Base-by-base conservation (phyloP, 2,797 vertebrate species). In the Kryptopterus vitreolus region DNA sequence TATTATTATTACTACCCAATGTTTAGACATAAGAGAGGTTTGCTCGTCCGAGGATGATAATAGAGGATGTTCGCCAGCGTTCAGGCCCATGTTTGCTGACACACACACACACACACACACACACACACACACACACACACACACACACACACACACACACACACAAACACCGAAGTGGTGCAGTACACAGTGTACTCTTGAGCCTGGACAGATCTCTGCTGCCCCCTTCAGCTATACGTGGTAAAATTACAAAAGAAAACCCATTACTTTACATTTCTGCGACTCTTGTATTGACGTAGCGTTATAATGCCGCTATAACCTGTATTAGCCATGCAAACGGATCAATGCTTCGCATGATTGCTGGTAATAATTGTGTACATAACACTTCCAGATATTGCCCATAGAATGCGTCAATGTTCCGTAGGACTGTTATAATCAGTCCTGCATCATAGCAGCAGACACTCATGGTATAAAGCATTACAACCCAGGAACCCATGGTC, bases 171-270 rank as follows among this genome's bases (percentile, higher is more conserved):
- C 13, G 6, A 13, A 73, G 31, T 73, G 52, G 31, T 16, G 70
- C 70, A 73, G 70, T 73, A 73, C 77, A 86, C 69, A 5, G 16
- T 22, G 69, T 76, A 76, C 79, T 20, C 66, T 59, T 26, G 72
- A 61, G 50, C 84, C 86, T 85, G 63, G 81, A 82, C 90, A 83
- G 92, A 92, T 80, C 92, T 93, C 87, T 94, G 89, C 91, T 93
- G 82, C 92, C 92, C 92, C 91, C 93, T 87, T 87, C 89, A 92
- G 93, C 87, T 26, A 0, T 18, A 73, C 20, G 0, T 2, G 0
- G 31, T 29, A 65, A 55, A 43, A 43, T n/a, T n/a, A 43, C 6
- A 43, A 43, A 9, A 43, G 38, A 22, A 20, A 35, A 22, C 11
- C 13, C 53, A 29, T 29, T 59, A 13, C 33, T 38, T 38, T 35